Evolutionary conservation across 2,113 vertebrate genomes (phyloP).

Genomic region (human (Homo sapiens)): DNA sequence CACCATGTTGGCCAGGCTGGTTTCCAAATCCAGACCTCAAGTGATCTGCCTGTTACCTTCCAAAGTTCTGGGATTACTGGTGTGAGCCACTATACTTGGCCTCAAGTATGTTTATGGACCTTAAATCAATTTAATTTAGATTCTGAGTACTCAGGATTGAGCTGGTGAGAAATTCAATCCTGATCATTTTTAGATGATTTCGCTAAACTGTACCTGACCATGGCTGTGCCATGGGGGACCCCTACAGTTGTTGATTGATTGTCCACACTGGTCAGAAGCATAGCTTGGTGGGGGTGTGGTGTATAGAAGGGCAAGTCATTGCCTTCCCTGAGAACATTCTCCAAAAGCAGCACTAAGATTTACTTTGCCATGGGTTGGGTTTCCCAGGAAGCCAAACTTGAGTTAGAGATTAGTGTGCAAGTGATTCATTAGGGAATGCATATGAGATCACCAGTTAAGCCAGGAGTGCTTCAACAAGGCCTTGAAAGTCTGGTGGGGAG

Average conservation of each 20-base stretch:
- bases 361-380: not conserved
- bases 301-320: not conserved
- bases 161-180: not conserved
- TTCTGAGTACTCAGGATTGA: not conserved
- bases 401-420: not conserved
- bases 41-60: too few species aligned
- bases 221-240: not conserved
- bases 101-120: not conserved
- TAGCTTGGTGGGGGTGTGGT: not conserved
- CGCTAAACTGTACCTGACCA: not conserved
- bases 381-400: not conserved
- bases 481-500: not conserved
- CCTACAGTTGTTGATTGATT: not conserved
- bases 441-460: not conserved
- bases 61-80: too few species aligned
- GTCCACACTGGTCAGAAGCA: not conserved
- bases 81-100: too few species aligned
- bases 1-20: too few species aligned
- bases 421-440: not conserved
- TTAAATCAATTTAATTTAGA: not conserved
- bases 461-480: not conserved
- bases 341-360: not conserved
- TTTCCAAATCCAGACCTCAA: too few species aligned
- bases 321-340: not conserved
- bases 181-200: not conserved